These are phyloP conservation scores for Tetragonisca angustula DNA, from an alignment of 2,888 invertebrate genomes.

Conservation along the genomic window DNA sequence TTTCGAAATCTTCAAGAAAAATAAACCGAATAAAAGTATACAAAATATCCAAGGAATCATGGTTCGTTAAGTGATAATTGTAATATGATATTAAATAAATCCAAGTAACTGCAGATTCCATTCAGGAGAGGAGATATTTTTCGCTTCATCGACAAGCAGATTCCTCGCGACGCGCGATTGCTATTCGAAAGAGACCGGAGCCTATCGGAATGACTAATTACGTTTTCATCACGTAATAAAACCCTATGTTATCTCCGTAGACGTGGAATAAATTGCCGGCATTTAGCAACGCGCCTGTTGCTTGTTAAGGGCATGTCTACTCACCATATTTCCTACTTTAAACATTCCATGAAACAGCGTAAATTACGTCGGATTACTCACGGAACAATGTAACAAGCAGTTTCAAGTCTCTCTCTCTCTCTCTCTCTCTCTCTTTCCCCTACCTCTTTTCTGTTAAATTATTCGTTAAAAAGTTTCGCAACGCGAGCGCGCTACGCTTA, in stretches of 20 bases:
- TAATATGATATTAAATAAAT: too few relatives aligned
- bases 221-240: slow-evolving; percentile 41
- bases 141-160: not conserved
- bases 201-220: slow-evolving; percentile 11
- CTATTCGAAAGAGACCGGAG: not conserved
- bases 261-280: slow-evolving; percentile 70
- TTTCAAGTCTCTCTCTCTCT: not conserved
- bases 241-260: slow-evolving; percentile 39
- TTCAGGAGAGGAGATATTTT: not conserved
- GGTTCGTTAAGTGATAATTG: too few relatives aligned
- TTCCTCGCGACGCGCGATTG: not conserved
- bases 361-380: slow-evolving; percentile 49
- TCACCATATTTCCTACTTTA: slow-evolving; percentile 75
- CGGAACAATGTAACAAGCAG: slow-evolving; percentile 42
- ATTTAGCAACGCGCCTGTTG: slow-evolving; percentile 74
- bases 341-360: slow-evolving; percentile 40
- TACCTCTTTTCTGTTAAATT: slow-evolving; percentile 1
- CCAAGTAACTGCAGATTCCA: too few relatives aligned
- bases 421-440: not conserved
- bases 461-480: slow-evolving; percentile 26
- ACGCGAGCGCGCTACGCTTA: not conserved
- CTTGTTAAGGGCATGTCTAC: slow-evolving; percentile 70
- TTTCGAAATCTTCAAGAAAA: too few relatives aligned
- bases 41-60: too few relatives aligned
- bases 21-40: too few relatives aligned